A percentile compares a stretch with the other conserved stretches of the same genome.
These are phyloP conservation scores for mouse (Mus musculus) DNA, from an alignment of 2,113 vertebrate genomes.

Conservation along the genomic window DNA sequence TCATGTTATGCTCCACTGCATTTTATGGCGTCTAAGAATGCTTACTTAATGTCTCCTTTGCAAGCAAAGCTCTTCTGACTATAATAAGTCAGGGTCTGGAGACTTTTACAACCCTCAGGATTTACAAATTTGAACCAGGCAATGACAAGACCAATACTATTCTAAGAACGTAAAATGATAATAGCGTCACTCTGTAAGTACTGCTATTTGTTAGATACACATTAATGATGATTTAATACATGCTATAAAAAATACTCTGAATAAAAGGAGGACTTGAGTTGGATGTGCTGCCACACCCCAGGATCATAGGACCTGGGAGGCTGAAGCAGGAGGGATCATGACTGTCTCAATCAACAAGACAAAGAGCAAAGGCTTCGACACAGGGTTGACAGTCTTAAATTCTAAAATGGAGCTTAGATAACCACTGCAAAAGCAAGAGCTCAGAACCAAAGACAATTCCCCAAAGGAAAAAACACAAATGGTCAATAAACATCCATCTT, in stretches of 20 bases:
- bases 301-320: not conserved
- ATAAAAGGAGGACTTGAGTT: slow-evolving; percentile 33
- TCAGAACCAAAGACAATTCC: too few species aligned
- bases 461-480: too few species aligned
- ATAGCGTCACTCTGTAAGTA: slow-evolving; percentile 36
- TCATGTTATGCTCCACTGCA: not conserved
- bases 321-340: not conserved
- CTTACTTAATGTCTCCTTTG: slow-evolving; percentile 46
- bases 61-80: slow-evolving; percentile 44
- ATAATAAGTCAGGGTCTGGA: not conserved
- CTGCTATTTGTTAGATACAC: not conserved
- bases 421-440: too few species aligned
- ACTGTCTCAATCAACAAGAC: not conserved
- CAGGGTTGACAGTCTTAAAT: not conserved
- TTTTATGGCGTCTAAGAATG: slow-evolving; percentile 15
- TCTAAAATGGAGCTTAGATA: too few species aligned
- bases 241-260: slow-evolving; percentile 55
- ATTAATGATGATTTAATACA: slow-evolving; percentile 20
- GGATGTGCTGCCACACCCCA: not conserved
- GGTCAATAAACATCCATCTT: too few species aligned
- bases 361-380: not conserved
- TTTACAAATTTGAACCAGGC: not conserved
- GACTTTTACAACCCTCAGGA: slow-evolving; percentile 7
- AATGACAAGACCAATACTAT: not conserved
- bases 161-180: slow-evolving; percentile 40